These are phyloP conservation scores for Spongilla lacustris DNA, from an alignment of 37 sponge, comb jelly and placozoan species.

Conservation along the genomic window DNA sequence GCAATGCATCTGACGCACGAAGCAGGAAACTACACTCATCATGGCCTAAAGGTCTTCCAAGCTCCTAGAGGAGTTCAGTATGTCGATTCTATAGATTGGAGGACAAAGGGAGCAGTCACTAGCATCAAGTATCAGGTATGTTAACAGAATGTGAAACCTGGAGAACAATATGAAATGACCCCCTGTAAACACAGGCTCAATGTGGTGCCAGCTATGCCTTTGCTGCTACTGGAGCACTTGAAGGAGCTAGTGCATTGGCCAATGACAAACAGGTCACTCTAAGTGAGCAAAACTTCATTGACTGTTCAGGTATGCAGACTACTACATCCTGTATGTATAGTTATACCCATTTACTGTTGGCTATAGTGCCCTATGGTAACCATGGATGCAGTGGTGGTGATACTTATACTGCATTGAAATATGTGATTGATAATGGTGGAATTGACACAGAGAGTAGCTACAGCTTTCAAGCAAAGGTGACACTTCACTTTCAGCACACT, in stretches of 20 bases:
- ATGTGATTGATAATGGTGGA: conserved; percentile 25
- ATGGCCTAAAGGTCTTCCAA: not conserved
- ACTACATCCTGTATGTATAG: no score
- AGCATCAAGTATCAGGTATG: conserved; percentile 73
- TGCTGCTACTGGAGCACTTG: conserved; percentile 85
- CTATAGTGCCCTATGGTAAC: conserved; percentile 18
- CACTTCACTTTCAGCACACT: no score
- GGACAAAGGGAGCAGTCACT: conserved; percentile 84
- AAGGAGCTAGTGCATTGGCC: conserved; percentile 68
- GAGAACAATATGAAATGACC: not conserved
- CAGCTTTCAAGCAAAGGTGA: conserved; percentile 15
- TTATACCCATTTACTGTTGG: no score
- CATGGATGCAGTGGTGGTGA: conserved; percentile 20
- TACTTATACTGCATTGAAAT: conserved; percentile 4
- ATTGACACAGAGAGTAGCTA: conserved; percentile 14
- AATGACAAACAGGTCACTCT: conserved; percentile 60
- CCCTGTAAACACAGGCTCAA: conserved; percentile 36
- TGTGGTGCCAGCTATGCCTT: conserved; percentile 96
- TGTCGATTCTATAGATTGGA: conserved; percentile 80
- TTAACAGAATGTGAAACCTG: no score
- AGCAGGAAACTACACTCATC: no score
- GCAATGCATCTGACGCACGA: no score
- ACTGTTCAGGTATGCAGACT: conserved; percentile 49
- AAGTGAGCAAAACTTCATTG: conserved; percentile 73
- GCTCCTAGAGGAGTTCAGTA: not conserved